Percentiles rank a stretch among this genome's conserved stretches.
phyloP scores from a whole-genome alignment of 2,888 invertebrate genomes.

The Drosophila recens region DNA sequence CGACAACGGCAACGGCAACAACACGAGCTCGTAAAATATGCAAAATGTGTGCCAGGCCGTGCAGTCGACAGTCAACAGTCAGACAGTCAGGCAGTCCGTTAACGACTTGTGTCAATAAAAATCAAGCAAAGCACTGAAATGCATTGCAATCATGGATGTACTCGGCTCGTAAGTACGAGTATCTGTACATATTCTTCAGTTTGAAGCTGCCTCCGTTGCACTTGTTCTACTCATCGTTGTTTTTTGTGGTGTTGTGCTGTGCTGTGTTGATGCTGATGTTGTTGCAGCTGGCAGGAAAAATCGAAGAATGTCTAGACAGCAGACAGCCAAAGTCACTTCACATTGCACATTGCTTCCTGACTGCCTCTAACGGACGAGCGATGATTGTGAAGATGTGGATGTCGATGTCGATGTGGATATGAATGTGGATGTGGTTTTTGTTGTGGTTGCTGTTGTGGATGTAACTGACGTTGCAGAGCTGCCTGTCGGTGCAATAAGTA shows the following conservation, averaged over 20 bases:
- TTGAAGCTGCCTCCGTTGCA: constrained; percentile 61
- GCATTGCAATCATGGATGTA: constrained; percentile 64
- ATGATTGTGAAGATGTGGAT: constrained; percentile 37
- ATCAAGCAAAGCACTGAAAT: constrained; percentile 74
- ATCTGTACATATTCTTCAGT: constrained; percentile 59
- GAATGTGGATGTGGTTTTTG: constrained; percentile 7
- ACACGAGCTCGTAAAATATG: constrained; percentile 82
- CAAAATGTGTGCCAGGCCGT: constrained; percentile 81
- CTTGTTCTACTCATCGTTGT: constrained; percentile 71
- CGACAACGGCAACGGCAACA: constrained; percentile 53
- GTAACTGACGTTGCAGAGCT: constrained; percentile 9
- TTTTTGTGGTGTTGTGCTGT: constrained; percentile 44
- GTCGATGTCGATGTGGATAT: constrained; percentile 17
- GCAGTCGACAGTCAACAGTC: constrained; percentile 36
- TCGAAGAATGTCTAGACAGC: constrained; percentile 79
- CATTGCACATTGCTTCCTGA: constrained; percentile 82
- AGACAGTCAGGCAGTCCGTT: constrained; percentile 61
- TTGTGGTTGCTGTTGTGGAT: constrained; percentile 13
- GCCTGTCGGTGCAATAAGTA: constrained; percentile 8
- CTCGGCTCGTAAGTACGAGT: constrained; percentile 24
- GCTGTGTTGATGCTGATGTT: constrained; percentile 46
- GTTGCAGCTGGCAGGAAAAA: constrained; percentile 73
- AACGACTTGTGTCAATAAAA: constrained; percentile 81
- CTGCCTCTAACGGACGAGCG: constrained; percentile 54
- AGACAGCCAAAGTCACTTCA: constrained; percentile 81